Evolutionary conservation across 2,797 vertebrate genomes (phyloP).

Genomic region (Neosalanx taihuensis): DNA sequence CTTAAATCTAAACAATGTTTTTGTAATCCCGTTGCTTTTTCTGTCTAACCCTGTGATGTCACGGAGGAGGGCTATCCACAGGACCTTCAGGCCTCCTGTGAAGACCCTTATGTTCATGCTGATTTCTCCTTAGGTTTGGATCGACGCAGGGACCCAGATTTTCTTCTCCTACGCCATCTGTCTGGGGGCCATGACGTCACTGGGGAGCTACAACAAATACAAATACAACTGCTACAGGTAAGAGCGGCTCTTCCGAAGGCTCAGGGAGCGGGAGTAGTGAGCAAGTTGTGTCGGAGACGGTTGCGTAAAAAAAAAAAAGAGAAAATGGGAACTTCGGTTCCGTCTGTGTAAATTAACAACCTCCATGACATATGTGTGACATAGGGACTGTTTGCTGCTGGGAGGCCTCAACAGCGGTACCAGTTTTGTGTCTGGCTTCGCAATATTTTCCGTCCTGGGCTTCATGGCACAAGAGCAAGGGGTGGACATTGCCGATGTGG

Average conservation of each 20-base stretch:
- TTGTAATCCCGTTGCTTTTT: slow-evolving; percentile 1
- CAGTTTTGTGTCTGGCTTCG: slow-evolving; percentile 99
- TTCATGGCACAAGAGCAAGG: slow-evolving; percentile 99
- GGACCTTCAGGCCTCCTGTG: not conserved
- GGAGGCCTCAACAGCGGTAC: slow-evolving; percentile 94
- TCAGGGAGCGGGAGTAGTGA: slow-evolving; percentile 55
- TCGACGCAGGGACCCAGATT: slow-evolving; percentile 97
- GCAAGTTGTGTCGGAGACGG: slow-evolving; percentile 65
- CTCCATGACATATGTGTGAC: slow-evolving; percentile 98
- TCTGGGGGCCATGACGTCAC: slow-evolving; percentile 96
- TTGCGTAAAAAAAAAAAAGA: slow-evolving; percentile 63
- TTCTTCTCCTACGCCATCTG: slow-evolving; percentile 99
- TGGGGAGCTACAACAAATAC: slow-evolving; percentile 99
- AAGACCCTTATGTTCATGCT: not conserved
- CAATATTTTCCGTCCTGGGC: slow-evolving; percentile 99
- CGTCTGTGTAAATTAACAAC: slow-evolving; percentile 86
- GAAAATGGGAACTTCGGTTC: slow-evolving; percentile 85
- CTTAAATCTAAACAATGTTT: not conserved
- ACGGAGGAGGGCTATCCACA: not conserved
- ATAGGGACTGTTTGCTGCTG: slow-evolving; percentile 93
- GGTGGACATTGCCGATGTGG: slow-evolving; percentile 91
- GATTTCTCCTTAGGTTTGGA: slow-evolving; percentile 85
- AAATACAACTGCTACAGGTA: slow-evolving; percentile 99
- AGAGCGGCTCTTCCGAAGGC: slow-evolving; percentile 69
- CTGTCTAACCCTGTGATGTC: slow-evolving; percentile 4